Evolutionary conservation across 1,140 invertebrate species (phyloP), one percentile per base, ranked within the genome.

Genomic region (Nephotettix cincticeps): DNA sequence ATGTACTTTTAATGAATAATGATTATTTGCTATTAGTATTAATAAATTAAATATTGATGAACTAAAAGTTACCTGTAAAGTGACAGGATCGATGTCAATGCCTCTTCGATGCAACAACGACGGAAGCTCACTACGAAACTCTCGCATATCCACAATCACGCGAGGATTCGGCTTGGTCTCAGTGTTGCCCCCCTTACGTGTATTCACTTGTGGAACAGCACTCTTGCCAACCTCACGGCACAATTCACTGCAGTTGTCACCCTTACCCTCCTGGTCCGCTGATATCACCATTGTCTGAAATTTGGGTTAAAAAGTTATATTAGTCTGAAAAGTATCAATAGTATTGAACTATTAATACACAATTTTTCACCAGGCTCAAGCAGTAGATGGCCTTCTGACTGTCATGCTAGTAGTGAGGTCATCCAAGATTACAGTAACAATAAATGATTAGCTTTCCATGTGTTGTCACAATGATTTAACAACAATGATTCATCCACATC

Each of bases 61-160:
- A n/a, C n/a, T n/a, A n/a, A n/a, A n/a, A n/a, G n/a, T n/a, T n/a
- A 93, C 92, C 72, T 92, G 86, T 54, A 99, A 88, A 1, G 94
- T 96, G 0, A 96, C 84, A 1, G 98, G 97, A 78, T 96, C 90
- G 71, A 99, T 92, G 76, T 97, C 93, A 71, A 99, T 92, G 1
- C 95, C 95, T 73, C 94, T 86, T 78, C 93, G 91, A 79, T 99
- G 96, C 61, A 99, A 88, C 36, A 99, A 83, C 4, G 95, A 91
- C 0, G 98, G 98, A 19, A 99, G 83, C 80, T 99, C 97, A 73
- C 95, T 97, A 58, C 97, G 87, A 80, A 99, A 99, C 83, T 99
- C 98, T 78, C 98, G 86, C 91, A 99, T 97, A 81, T 99, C 98
- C 23, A 99, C 96, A 76, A 99, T 93, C 14, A 99, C 83, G 78